A percentile compares a stretch with the other conserved stretches of the same genome.
Conservation (phyloP, 1,140 invertebrate genomes). For the Brachionus rotundiformis region DNA sequence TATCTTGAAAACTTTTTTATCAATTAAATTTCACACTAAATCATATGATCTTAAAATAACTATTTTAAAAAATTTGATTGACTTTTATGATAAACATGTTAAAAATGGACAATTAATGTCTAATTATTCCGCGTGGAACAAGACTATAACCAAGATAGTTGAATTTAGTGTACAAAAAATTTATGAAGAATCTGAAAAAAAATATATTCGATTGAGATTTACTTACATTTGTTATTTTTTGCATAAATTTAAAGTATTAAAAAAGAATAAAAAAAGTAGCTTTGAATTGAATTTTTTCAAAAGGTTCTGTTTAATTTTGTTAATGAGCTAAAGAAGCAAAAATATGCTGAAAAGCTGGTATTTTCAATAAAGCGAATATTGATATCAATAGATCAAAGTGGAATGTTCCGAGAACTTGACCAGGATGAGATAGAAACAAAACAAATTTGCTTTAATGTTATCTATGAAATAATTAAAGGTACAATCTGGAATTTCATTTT, state of each 20-base stretch:
- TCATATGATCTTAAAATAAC: not conserved
- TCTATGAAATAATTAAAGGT: constrained; percentile 4
- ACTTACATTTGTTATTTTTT: not conserved
- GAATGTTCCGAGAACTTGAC: not conserved
- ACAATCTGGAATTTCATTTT: not conserved
- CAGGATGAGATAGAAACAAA: not conserved
- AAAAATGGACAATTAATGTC: not conserved
- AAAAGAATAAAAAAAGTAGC: not conserved
- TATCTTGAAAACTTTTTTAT: not conserved
- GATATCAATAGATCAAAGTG: not conserved
- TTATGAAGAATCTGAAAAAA: not conserved
- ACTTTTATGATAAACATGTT: not conserved
- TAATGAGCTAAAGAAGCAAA: not conserved
- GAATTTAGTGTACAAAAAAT: not conserved
- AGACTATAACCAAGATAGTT: not conserved
- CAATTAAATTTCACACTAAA: not conserved
- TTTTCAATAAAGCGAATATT: not conserved
- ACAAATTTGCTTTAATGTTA: not conserved
- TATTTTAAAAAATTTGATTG: not conserved
- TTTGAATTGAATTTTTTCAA: not conserved
- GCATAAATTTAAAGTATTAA: not conserved
- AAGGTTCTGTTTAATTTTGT: not conserved
- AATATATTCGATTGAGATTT: not conserved
- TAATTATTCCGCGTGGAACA: not conserved
- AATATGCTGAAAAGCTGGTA: not conserved